Evolutionary conservation across 2,797 vertebrate genomes (phyloP).

Genomic region (Pangasius mekongensis): DNA sequence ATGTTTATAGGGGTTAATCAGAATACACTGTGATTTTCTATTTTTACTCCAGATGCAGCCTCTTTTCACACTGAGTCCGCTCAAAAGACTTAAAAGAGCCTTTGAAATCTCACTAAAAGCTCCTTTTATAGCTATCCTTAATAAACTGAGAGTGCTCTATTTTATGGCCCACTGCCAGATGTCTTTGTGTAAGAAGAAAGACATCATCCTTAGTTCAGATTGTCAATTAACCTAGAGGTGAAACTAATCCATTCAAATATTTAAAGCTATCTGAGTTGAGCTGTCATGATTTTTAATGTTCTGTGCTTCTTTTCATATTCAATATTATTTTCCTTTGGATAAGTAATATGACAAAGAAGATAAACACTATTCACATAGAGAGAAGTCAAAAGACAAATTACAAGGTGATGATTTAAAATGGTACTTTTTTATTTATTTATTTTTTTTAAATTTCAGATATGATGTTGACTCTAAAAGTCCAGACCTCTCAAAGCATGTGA

Average conservation of each 20-base stretch:
- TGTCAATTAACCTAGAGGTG: constrained; percentile 20
- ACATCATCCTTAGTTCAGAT: constrained; percentile 7
- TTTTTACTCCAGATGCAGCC: neutral
- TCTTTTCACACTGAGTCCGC: neutral
- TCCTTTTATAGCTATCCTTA: constrained; percentile 1
- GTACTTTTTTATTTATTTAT: neutral
- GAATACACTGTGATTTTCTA: neutral
- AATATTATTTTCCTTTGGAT: neutral
- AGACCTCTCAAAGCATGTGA: constrained; percentile 95
- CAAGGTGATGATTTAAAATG: neutral
- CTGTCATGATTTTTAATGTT: neutral
- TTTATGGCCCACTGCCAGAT: constrained; percentile 7
- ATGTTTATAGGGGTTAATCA: neutral
- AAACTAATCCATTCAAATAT: neutral
- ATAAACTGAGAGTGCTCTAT: constrained; percentile 21
- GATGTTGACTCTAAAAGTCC: constrained; percentile 96
- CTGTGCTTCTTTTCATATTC: neutral
- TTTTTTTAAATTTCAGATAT: constrained; percentile 77
- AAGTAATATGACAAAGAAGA: neutral
- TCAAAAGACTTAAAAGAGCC: constrained; percentile 8
- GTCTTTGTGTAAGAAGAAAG: constrained; percentile 19
- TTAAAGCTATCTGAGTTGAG: neutral
- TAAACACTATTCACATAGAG: neutral
- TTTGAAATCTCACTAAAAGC: constrained; percentile 14
- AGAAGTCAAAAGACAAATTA: neutral